Evolutionary conservation across 2,888 invertebrate genomes (phyloP).

Genomic region (Caenorhabditis doughertyi): DNA sequence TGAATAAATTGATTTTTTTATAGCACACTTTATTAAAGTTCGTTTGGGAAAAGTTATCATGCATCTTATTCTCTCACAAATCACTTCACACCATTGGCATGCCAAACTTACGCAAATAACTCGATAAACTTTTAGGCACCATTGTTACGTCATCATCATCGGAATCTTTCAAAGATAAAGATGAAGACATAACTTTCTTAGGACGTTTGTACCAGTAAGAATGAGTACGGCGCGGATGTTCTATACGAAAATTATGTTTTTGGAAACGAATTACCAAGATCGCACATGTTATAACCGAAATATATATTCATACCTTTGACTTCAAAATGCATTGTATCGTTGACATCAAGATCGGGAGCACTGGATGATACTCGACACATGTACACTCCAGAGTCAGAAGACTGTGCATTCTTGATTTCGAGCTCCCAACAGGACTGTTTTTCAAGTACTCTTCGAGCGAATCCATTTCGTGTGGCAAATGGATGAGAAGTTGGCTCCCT

Average conservation of each 20-base stretch:
- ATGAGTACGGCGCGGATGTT: slow-evolving; percentile 58
- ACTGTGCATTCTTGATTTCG: slow-evolving; percentile 77
- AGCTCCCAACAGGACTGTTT: slow-evolving; percentile 78
- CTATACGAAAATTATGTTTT: slow-evolving; percentile 27
- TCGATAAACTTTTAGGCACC: neutral
- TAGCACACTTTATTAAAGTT: no score
- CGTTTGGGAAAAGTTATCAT: slow-evolving; percentile 13
- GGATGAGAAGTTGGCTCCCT: slow-evolving; percentile 79
- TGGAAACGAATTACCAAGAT: neutral
- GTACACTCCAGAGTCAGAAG: slow-evolving; percentile 79
- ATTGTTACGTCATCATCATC: slow-evolving; percentile 18
- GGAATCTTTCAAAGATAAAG: slow-evolving; percentile 19
- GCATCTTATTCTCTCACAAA: slow-evolving; percentile 7
- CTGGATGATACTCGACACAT: slow-evolving; percentile 72
- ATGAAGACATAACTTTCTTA: slow-evolving; percentile 55
- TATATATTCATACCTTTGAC: slow-evolving; percentile 76
- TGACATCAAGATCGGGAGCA: slow-evolving; percentile 64
- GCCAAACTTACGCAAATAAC: slow-evolving; percentile 30
- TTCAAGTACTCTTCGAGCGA: slow-evolving; percentile 41
- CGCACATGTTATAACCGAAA: neutral
- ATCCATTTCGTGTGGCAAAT: slow-evolving; percentile 68
- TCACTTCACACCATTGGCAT: slow-evolving; percentile 33
- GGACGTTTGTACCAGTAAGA: slow-evolving; percentile 66
- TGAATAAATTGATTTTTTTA: no score
- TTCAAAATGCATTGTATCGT: slow-evolving; percentile 76